These are phyloP conservation scores for Malachius bipustulatus DNA, from an alignment of 2,888 invertebrate genomes.

Conservation along the genomic window DNA sequence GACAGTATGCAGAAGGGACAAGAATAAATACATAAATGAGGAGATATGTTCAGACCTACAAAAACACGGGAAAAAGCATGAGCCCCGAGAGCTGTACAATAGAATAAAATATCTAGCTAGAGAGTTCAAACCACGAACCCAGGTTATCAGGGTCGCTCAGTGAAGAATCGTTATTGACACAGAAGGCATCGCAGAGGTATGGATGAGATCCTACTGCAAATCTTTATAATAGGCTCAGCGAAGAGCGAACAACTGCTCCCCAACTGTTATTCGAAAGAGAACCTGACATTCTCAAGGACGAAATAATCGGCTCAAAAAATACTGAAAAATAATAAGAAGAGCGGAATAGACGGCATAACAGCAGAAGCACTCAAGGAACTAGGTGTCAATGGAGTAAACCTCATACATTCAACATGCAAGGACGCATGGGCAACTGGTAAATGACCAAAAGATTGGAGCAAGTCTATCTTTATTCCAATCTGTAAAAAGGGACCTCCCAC, in stretches of 20 bases:
- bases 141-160: slow-evolving; percentile 7
- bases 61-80: slow-evolving; percentile 8
- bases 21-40: slow-evolving; percentile 9
- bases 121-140: slow-evolving; percentile 8
- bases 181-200: slow-evolving; percentile 7
- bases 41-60: slow-evolving; percentile 8
- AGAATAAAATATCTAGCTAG: slow-evolving; percentile 8
- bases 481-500: slow-evolving; percentile 7
- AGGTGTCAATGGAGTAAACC: slow-evolving; percentile 5
- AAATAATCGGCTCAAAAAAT: no score
- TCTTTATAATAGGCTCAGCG: slow-evolving; percentile 4
- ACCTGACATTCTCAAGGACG: no score
- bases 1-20: slow-evolving; percentile 8
- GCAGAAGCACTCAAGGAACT: slow-evolving; percentile 7
- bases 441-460: slow-evolving; percentile 10
- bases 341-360: slow-evolving; percentile 9
- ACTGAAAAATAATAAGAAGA: no score
- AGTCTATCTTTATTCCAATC: slow-evolving; percentile 7
- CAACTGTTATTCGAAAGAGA: no score
- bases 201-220: slow-evolving; percentile 8
- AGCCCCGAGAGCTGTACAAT: slow-evolving; percentile 5
- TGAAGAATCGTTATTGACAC: slow-evolving; percentile 7
- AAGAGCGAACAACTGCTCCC: no score
- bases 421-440: slow-evolving; percentile 5
- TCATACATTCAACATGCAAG: slow-evolving; percentile 8